Evolutionary conservation across 2,888 invertebrate species (phyloP).

Genomic region (Amiota communis): DNA sequence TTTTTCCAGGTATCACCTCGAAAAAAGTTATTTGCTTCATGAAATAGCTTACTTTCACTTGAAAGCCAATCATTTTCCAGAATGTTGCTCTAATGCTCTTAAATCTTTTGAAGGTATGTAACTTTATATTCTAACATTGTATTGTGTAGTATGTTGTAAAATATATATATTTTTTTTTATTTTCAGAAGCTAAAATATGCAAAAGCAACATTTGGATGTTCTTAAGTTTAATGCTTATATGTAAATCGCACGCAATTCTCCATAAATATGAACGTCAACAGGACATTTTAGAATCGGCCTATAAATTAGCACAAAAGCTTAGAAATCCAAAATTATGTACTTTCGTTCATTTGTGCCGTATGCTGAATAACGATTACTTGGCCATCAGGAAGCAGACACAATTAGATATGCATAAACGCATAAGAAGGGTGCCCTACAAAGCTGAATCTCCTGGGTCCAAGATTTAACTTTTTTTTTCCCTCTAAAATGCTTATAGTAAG

Average conservation of each 20-base stretch:
- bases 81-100: slow-evolving; percentile 60
- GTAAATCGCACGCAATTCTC: slow-evolving; percentile 62
- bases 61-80: slow-evolving; percentile 57
- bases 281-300: slow-evolving; percentile 54
- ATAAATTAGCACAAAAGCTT: slow-evolving; percentile 46
- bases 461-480: no score
- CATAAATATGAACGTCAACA: slow-evolving; percentile 61
- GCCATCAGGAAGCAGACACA: slow-evolving; percentile 40
- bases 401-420: no score
- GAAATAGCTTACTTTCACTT: slow-evolving; percentile 61
- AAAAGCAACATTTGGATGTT: slow-evolving; percentile 64
- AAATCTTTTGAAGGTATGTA: slow-evolving; percentile 63
- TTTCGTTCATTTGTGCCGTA: slow-evolving; percentile 54
- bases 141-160: no score
- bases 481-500: no score
- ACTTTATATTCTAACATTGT: background rate
- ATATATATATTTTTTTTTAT: no score
- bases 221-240: slow-evolving; percentile 56
- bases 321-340: slow-evolving; percentile 39
- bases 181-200: slow-evolving; percentile 56
- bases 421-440: no score
- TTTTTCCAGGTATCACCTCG: slow-evolving; percentile 62
- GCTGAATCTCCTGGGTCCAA: no score
- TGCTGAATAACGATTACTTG: slow-evolving; percentile 53
- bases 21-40: slow-evolving; percentile 62